Base-by-base conservation (phyloP, 2,113 vertebrate species). In the Percopsis transmontana region DNA sequence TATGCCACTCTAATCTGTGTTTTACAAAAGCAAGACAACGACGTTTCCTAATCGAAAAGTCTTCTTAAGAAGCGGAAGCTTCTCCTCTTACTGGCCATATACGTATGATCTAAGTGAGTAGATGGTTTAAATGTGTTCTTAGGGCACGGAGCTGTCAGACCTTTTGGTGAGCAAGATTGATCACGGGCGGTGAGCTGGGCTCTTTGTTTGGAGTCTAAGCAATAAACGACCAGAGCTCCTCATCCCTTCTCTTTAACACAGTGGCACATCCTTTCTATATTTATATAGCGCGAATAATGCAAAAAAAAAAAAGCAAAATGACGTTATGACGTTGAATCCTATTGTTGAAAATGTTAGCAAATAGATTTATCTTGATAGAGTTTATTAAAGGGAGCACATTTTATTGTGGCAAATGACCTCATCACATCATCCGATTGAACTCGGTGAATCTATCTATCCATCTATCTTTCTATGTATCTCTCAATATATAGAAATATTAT, bases 161-260 rank as follows among this genome's bases (percentile, higher is more conserved):
- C 95, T 94, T 95, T 96, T 94, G 94, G 95, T 91, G 91, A 94
- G 92, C 91, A 97, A 99, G 97, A 99, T 98, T 97, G 97, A 99
- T 98, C 94, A 79, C 91, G 77, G 91, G 62, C 94, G 94, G 94
- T 90, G 93, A 95, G 93, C 92, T 92, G 91, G 89, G 93, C 93
- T 95, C 96, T 97, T 99, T 99, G 97, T 99, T 97, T 97, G 94
- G 94, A 97, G 94, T 94, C 94, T 90, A 95, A 93, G 96, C 95
- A 95, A 96, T 94, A 98, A 98, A 96, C 95, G 87, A 85, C 79
- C 84, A 70, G 70, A 79, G 82, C 74, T 84, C 83, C 78, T 73
- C 84, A 82, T 74, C 77, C 83, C 81, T 74, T 77, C 74, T 62
- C 87, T 87, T 18, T 16, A 50, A 16, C 56, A 85, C 83, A 79